Percentiles rank a stretch among this genome's conserved stretches.
Evolutionary conservation across 2,888 invertebrate species (phyloP).

Genomic region (Pristionchus mayeri): DNA sequence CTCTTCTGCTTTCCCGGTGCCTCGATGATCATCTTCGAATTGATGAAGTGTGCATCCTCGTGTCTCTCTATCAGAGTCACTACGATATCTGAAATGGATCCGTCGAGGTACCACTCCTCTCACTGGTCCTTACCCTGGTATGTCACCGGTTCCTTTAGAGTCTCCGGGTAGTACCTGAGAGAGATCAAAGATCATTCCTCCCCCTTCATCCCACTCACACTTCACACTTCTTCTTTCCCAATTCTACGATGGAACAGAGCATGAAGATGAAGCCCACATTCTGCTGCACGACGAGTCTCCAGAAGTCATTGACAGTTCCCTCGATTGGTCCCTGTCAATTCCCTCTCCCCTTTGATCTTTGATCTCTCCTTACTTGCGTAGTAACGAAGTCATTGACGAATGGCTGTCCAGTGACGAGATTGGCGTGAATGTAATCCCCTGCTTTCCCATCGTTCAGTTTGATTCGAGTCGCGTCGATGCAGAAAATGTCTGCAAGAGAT

Average conservation of each 20-base stretch:
- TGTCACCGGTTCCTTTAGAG: background rate
- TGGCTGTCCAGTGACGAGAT: too few relatives aligned
- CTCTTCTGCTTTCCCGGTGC: background rate
- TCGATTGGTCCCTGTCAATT: background rate
- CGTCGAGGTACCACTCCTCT: background rate
- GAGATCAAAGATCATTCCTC: too few relatives aligned
- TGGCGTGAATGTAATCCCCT: too few relatives aligned
- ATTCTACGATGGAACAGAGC: background rate
- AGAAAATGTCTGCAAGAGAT: too few relatives aligned
- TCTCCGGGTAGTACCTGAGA: constrained; percentile 19
- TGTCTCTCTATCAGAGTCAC: background rate
- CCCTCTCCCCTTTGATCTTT: background rate
- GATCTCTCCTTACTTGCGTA: background rate
- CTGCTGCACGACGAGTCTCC: constrained; percentile 25
- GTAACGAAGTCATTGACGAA: constrained; percentile 9
- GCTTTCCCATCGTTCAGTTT: too few relatives aligned
- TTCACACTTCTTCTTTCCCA: constrained; percentile 41
- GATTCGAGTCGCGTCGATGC: too few relatives aligned
- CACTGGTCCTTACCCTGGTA: background rate
- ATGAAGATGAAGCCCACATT: constrained; percentile 39
- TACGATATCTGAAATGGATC: background rate
- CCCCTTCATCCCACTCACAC: background rate
- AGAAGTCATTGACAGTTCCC: constrained; percentile 16
- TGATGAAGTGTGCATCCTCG: background rate
- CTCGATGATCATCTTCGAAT: background rate